These are phyloP conservation scores for Heliconius hewitsoni DNA, from an alignment of 1,140 invertebrate genomes.

Conservation along the genomic window DNA sequence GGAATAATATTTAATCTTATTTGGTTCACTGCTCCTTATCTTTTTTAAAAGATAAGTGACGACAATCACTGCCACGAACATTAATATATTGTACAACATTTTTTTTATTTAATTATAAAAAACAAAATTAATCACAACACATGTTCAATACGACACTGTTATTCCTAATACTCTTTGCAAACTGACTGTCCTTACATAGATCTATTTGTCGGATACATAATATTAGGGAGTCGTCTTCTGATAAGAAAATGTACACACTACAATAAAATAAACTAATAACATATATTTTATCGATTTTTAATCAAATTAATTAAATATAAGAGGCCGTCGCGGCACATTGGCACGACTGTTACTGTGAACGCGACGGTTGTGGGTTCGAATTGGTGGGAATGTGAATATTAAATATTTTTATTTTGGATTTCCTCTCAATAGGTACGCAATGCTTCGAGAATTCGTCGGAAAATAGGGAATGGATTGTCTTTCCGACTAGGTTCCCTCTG, in stretches of 20 bases:
- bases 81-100: slow-evolving; percentile 57
- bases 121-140: slow-evolving; percentile 3
- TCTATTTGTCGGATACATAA: slow-evolving; percentile 11
- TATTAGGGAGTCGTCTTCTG: slow-evolving; percentile 24
- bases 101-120: slow-evolving; percentile 13
- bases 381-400: too few species aligned
- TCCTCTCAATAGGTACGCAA: too few species aligned
- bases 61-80: slow-evolving; percentile 46
- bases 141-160: neutral
- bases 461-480: too few species aligned
- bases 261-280: neutral
- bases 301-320: neutral
- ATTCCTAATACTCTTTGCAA: slow-evolving; percentile 1
- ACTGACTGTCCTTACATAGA: slow-evolving; percentile 12
- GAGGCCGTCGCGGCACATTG: neutral
- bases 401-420: too few species aligned
- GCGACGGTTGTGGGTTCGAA: too few species aligned
- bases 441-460: too few species aligned
- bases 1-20: slow-evolving; percentile 57
- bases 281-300: neutral
- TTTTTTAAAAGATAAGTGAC: slow-evolving; percentile 52
- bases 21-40: slow-evolving; percentile 52
- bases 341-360: too few species aligned
- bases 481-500: too few species aligned
- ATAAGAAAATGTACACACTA: slow-evolving; percentile 9